Base-by-base conservation (phyloP, 92 coral and sea anemone genomes). In the Pocillopora grandis region DNA sequence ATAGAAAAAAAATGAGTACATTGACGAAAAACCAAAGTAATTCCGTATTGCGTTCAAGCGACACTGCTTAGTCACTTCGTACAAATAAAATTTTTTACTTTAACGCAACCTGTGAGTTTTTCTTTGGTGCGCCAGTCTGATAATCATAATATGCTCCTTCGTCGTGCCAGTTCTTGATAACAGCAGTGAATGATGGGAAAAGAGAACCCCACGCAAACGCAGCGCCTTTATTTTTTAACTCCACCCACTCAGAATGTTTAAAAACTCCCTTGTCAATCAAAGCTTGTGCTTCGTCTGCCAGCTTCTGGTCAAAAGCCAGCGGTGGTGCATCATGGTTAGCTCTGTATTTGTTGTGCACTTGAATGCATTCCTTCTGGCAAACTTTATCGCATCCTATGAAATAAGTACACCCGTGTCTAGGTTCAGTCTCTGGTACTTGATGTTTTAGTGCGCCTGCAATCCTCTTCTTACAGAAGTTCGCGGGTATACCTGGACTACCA, bases 161-260 rank as follows among this genome's bases (percentile, higher is more conserved):
- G 76, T 76, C 83, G 75, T 76, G 88, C 88, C 88, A 84, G 49
- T 77, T 84, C 36, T 84, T 84, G 59, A 84, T 84, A 6, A 85
- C 92, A n/a, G 92, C 89, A 15, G 92, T 89, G 66, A 89, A 89
- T 4, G 92, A 66, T 59, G 92, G 92, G 79, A 89, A 89, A 42
- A 89, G 92, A 2, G 92, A 85, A 0, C 92, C 92, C 92, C 92
- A 89, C 23, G 92, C 92, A 36, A 89, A 89, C 21, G 86, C 88
- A 1, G 87, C 92, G 0, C 92, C 92, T 1, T 72, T 65, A 9
- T 57, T 48, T 89, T 76, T 79, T 35, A 72, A 17, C 56, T 86
- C 72, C 18, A 76, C 82, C 92, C 92, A 89, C 79, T 89, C 92
- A 66, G 92, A 89, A 67, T 89, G 89, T 37, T 85, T 85, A 83